Evolutionary conservation across 2,113 vertebrate genomes (phyloP).

Genomic region (Paradisaea rubra): DNA sequence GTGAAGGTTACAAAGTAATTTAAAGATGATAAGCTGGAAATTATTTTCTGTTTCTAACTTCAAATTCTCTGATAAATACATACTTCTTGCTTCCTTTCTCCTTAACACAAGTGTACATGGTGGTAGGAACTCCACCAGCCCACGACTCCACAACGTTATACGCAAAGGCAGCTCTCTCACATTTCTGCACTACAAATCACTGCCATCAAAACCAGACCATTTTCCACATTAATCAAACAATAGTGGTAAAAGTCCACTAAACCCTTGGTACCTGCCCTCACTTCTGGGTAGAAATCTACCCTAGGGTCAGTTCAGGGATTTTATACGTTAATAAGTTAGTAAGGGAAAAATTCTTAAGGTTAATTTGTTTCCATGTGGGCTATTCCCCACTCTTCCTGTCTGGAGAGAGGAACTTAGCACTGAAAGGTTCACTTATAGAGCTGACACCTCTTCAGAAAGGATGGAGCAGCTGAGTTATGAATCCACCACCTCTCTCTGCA

Average conservation of each 20-base stretch:
- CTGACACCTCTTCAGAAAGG: neutral
- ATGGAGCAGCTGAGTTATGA: neutral
- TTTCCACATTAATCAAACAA: neutral
- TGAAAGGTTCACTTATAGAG: neutral
- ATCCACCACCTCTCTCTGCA: neutral
- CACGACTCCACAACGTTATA: accelerated
- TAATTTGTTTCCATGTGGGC: neutral
- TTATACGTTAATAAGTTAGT: neutral
- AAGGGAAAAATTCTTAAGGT: neutral
- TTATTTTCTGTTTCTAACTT: neutral
- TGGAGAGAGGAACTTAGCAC: neutral
- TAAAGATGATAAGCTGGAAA: neutral
- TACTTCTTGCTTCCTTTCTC: neutral
- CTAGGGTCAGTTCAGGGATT: neutral
- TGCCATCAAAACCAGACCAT: neutral
- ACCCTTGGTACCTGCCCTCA: neutral
- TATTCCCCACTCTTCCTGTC: neutral
- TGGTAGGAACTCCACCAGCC: neutral
- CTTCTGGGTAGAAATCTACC: neutral
- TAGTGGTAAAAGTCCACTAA: neutral
- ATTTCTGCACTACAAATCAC: neutral
- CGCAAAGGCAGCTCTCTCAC: neutral
- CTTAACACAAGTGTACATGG: neutral
- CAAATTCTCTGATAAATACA: neutral
- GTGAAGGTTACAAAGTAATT: neutral